Percentiles rank a stretch among this genome's conserved stretches.
Evolutionary conservation across 2,888 invertebrate genomes (phyloP).

Genomic region (Acronicta alni): DNA sequence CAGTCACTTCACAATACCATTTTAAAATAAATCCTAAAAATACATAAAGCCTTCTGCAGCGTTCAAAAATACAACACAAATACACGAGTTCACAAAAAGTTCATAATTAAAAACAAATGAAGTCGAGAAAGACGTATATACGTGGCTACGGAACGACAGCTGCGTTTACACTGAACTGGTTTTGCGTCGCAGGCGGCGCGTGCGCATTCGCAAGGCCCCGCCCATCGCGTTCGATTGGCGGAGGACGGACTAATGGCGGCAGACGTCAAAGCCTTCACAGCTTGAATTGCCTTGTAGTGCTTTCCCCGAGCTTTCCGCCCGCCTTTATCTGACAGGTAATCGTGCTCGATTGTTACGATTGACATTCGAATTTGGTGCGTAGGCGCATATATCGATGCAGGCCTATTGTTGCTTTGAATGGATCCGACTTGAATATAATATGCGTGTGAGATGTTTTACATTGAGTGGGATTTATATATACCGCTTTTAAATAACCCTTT

Average conservation of each 20-base stretch:
- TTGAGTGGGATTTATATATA: slow-evolving; percentile 40
- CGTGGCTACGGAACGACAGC: slow-evolving; percentile 80
- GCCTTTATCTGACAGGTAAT: slow-evolving; percentile 81
- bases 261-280: slow-evolving; percentile 72
- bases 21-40: slow-evolving; percentile 58
- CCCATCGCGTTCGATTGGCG: slow-evolving; percentile 76
- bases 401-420: slow-evolving; percentile 68
- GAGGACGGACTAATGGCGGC: slow-evolving; percentile 72
- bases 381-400: slow-evolving; percentile 76
- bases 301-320: slow-evolving; percentile 81
- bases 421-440: slow-evolving; percentile 58
- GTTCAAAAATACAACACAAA: slow-evolving; percentile 58
- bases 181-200: slow-evolving; percentile 79
- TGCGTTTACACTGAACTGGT: slow-evolving; percentile 81
- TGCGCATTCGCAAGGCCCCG: slow-evolving; percentile 81
- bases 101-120: slow-evolving; percentile 76
- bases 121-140: slow-evolving; percentile 54
- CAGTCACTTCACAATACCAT: slow-evolving; percentile 82
- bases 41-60: slow-evolving; percentile 52
- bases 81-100: slow-evolving; percentile 73
- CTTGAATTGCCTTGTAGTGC: slow-evolving; percentile 63
- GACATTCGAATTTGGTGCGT: slow-evolving; percentile 76
- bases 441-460: slow-evolving; percentile 44
- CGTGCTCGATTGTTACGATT: slow-evolving; percentile 70
- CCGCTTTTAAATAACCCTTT: too few relatives aligned